Evolutionary conservation across 2,113 vertebrate species (phyloP), one percentile per base, ranked within the genome.

Genomic region (Zapus hudsonius): DNA sequence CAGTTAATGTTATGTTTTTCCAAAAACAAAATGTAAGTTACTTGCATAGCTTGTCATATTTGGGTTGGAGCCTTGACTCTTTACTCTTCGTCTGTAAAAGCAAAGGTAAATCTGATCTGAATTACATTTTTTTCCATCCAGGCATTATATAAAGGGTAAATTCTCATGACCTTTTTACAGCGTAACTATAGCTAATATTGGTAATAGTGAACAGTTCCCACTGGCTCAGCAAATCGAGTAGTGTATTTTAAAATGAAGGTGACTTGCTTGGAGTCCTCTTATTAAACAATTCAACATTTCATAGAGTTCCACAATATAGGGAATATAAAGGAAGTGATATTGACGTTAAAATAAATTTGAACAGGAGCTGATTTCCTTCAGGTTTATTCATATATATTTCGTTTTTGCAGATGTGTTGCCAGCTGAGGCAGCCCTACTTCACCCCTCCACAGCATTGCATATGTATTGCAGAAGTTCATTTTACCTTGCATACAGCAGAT

Each of bases 211-310:
- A 66, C 78, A 42, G 13, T 75, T 87, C 52, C 47, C 36, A 63
- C 78, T 70, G 59, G 74, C 52, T 93, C 90, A 93, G 78, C 63
- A 88, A 85, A 79, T 44, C 20, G 22, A 90, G 31, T 66, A 57
- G 19, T 67, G 7, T 87, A 66, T 88, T 92, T 96, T 17, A 80
- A 94, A 88, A 74, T 31, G 42, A 96, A 93, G 52, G 42, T 92
- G 93, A 93, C 63, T 94, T 92, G 33, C 59, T 81, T 69, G 36
- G 79, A 29, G 19, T 93, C n/a, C 17, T 87, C 79, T 90, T 92
- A 61, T 40, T 94, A 73, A 94, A 90, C 70, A 94, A 90, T 75
- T 92, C 94, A 94, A 15, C 57, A 75, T 93, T 90, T 38, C 36
- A 38, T 55, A 47, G 52, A 42, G 59, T 33, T 1, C 22, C 83